Evolutionary conservation across 1,140 invertebrate species (phyloP), one percentile per base, ranked within the genome.

Genomic region (Atopsyche davidsoni): DNA sequence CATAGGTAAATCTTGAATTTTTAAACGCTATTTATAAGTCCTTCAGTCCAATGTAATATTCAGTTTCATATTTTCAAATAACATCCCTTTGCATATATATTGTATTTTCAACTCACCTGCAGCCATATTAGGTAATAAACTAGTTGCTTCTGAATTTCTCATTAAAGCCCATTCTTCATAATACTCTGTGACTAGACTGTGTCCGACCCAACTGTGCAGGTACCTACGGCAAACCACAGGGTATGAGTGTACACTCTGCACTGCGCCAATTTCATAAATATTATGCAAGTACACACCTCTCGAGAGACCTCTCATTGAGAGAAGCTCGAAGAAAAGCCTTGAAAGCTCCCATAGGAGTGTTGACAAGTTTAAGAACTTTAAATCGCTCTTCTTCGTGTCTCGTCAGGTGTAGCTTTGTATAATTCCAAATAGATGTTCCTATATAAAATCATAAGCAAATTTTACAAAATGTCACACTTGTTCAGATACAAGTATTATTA

Each of bases 361-460:
- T 82, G 11, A 95, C 83, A 58, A 85, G 81, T 60, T 85, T 80
- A 21, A 95, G 70, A n/a, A 85, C 75, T 51, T 79, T 77, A 66
- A 89, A 94, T 52, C 92, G 76, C 64, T 93, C 87, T 56, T 84
- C 79, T 65, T 96, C 92, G 70, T 93, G 89, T 70, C 84, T 84
- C 35, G 86, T 92, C 22, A 94, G 65, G 62, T 87, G 80, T 49
- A 80, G 74, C 57, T 78, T 79, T 52, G 84, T 72, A 64, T 80
- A 85, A 14, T 81, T 80, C 85, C 84, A 87, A 46, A 83, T 72
- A 28, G 75, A 71, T 53, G 69, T 67, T 23, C 76, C 75, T 60
- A 45, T 21, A 81, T 78, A 42, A 77, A 69, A 47, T 79, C 18
- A 28, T 23, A 13, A 4, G n/a, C n/a, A n/a, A n/a, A n/a, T n/a